phyloP scores from a whole-genome alignment of 1,140 invertebrate species.

The Daktulosphaira vitifoliae region DNA sequence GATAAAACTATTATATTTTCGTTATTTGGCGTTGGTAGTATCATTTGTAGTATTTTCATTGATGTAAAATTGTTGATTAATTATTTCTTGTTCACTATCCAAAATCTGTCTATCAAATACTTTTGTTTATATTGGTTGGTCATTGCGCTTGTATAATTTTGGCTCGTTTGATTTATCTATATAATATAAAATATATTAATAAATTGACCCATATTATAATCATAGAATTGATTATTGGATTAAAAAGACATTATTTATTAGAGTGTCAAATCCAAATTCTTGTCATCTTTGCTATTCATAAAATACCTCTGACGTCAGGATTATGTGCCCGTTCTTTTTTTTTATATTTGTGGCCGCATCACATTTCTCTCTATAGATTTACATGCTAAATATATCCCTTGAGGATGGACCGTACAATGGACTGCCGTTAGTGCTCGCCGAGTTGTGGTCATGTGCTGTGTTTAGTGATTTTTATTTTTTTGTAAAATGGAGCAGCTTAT shows the following conservation, averaged over 20 bases:
- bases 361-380: slow-evolving; percentile 29
- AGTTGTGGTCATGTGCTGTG: slow-evolving; percentile 31
- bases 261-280: slow-evolving; percentile 1
- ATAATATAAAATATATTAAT: slow-evolving; percentile 6
- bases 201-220: background rate
- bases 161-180: slow-evolving; percentile 2
- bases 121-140: slow-evolving; percentile 28
- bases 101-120: slow-evolving; percentile 32
- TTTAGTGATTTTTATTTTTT: slow-evolving; percentile 30
- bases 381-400: slow-evolving; percentile 27
- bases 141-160: slow-evolving; percentile 24
- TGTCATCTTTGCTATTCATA: slow-evolving; percentile 10
- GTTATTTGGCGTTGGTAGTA: slow-evolving; percentile 1
- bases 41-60: no score
- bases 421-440: slow-evolving; percentile 25
- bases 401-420: slow-evolving; percentile 1
- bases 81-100: slow-evolving; percentile 32
- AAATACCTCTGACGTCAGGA: slow-evolving; percentile 31
- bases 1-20: no score
- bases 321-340: slow-evolving; percentile 22
- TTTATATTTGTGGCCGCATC: slow-evolving; percentile 29
- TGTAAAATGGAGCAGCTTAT: slow-evolving; percentile 21
- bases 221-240: background rate
- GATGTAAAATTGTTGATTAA: slow-evolving; percentile 20
- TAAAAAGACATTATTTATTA: slow-evolving; percentile 12